A percentile compares a stretch with the other conserved stretches of the same genome.
Evolutionary conservation across 1,140 invertebrate genomes (phyloP).

Genomic region (Atta colombica): DNA sequence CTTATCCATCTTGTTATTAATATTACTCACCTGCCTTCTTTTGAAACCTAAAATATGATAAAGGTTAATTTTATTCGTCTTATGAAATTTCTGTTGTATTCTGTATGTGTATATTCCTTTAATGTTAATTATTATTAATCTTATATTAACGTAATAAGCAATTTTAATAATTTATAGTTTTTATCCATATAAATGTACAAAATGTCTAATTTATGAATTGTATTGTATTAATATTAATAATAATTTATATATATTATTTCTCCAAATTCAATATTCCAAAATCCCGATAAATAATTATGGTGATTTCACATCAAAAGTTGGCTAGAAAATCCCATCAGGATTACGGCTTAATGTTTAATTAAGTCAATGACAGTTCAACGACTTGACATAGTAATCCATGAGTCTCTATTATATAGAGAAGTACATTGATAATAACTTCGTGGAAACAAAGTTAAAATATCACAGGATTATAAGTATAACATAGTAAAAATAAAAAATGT

Average conservation of each 20-base stretch:
- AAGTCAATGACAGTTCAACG: conserved; percentile 3
- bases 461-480: not conserved
- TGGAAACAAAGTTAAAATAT: conserved; percentile 3
- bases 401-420: not conserved
- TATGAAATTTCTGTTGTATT: not conserved
- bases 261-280: not conserved
- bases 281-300: not conserved
- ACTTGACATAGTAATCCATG: not conserved
- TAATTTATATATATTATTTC: not conserved
- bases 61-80: not conserved
- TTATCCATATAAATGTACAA: not conserved
- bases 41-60: not conserved
- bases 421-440: not conserved
- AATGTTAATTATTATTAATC: no score
- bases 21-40: not conserved
- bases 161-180: not conserved
- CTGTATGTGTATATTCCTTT: no score
- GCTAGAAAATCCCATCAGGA: not conserved
- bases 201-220: not conserved
- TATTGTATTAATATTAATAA: not conserved
- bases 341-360: not conserved
- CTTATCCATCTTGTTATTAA: not conserved
- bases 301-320: not conserved
- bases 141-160: not conserved
- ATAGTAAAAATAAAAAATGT: not conserved